phyloP scores from a whole-genome alignment of 2,113 vertebrate species.

The Entosphenus tridentatus region DNA sequence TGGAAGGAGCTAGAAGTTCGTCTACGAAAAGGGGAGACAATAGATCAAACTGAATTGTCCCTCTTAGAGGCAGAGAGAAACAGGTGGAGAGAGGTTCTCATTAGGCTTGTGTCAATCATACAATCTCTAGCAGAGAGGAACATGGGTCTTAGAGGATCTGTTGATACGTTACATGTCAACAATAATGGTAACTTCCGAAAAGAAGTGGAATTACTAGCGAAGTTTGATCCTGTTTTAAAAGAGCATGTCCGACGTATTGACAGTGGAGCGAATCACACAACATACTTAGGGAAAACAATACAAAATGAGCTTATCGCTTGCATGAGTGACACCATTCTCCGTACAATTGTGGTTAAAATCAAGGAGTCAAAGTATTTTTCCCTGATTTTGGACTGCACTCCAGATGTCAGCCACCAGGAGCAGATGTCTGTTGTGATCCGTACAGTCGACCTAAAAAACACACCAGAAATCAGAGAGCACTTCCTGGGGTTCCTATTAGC shows the following conservation, averaged over 20 bases:
- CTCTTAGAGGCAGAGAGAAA: background rate
- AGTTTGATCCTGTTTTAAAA: constrained; percentile 7
- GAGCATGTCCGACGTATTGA: background rate
- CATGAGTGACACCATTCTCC: background rate
- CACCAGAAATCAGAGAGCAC: constrained; percentile 9
- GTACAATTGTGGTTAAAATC: constrained; percentile 9
- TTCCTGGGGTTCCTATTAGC: constrained; percentile 10
- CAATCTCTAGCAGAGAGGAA: constrained; percentile 9
- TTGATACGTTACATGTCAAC: background rate
- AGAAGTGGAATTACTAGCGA: constrained; percentile 1
- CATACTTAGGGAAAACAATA: background rate
- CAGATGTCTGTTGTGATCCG: constrained; percentile 8
- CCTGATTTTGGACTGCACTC: constrained; percentile 12
- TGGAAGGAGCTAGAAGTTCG: constrained; percentile 6
- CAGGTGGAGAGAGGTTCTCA: background rate
- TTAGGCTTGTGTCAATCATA: background rate
- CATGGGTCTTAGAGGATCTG: constrained; percentile 1
- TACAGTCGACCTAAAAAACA: constrained; percentile 7
- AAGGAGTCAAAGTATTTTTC: constrained; percentile 12
- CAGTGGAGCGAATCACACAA: background rate
- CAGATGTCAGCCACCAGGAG: constrained; percentile 9
- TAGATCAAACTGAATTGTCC: background rate
- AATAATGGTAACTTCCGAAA: constrained; percentile 3
- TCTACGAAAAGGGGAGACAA: constrained; percentile 1
- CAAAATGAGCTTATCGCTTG: constrained; percentile 8